Conservation (phyloP, 64 coral and sea anemone species). For the Hydrozoanthus tunicans region DNA sequence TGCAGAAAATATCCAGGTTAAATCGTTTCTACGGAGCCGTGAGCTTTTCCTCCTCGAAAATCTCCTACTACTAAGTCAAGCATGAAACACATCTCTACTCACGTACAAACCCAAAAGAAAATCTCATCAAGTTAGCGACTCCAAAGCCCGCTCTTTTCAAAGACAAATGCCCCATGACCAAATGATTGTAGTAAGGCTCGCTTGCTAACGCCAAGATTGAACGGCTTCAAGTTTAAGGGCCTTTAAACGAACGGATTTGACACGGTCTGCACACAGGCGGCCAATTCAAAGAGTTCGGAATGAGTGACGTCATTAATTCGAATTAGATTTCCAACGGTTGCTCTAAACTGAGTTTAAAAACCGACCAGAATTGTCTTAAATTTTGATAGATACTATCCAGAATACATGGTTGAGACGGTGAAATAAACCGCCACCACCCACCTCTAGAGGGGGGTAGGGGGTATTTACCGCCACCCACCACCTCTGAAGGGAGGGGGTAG, state of each 20-base stretch:
- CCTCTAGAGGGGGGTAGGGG: no score
- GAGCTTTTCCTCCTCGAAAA: background rate
- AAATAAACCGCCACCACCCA: no score
- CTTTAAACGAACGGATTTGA: background rate
- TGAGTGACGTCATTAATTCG: no score
- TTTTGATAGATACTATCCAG: no score
- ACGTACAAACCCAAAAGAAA: constrained; percentile 6
- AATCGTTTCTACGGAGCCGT: background rate
- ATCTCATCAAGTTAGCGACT: background rate
- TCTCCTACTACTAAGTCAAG: background rate
- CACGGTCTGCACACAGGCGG: no score
- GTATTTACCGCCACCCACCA: no score
- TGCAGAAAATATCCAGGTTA: background rate
- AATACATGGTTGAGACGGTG: no score
- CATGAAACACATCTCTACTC: constrained; percentile 6
- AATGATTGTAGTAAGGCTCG: background rate
- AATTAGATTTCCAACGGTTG: no score
- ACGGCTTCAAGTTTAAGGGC: background rate
- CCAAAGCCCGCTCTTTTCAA: background rate
- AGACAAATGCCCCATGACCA: background rate
- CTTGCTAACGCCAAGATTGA: background rate
- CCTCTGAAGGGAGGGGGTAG: no score
- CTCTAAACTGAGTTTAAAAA: no score
- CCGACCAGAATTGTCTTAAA: no score
- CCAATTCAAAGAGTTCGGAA: no score